phyloP scores from a whole-genome alignment of 2,113 vertebrate species.

The Mobula birostris region DNA sequence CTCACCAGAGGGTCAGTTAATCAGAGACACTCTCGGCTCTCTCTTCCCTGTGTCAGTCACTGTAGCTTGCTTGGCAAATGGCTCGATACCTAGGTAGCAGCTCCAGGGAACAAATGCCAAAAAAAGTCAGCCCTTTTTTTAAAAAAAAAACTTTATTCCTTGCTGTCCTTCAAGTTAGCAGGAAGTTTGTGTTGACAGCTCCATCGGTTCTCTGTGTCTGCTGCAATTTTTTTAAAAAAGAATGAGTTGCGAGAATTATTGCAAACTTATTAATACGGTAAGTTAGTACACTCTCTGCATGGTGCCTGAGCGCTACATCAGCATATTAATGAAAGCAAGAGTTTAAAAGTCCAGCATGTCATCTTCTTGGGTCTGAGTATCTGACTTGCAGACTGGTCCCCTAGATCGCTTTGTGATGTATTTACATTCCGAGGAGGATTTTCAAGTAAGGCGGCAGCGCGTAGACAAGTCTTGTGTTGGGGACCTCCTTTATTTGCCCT shows the following conservation, averaged over 20 bases:
- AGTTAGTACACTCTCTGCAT: neutral
- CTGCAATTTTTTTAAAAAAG: neutral
- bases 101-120: neutral
- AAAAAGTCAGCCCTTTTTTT: neutral
- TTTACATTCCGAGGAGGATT: slow-evolving; percentile 63
- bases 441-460: slow-evolving; percentile 48
- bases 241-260: slow-evolving; percentile 1
- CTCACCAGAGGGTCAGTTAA: slow-evolving; percentile 44
- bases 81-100: neutral
- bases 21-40: slow-evolving; percentile 45
- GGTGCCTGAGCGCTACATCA: slow-evolving; percentile 42
- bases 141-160: neutral
- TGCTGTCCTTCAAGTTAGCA: neutral
- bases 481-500: slow-evolving; percentile 59
- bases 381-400: slow-evolving; percentile 53
- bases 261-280: neutral
- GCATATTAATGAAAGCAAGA: slow-evolving; percentile 47
- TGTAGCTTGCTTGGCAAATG: slow-evolving; percentile 18
- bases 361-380: slow-evolving; percentile 51
- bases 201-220: neutral
- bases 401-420: slow-evolving; percentile 55
- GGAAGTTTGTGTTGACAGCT: neutral
- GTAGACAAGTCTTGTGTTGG: slow-evolving; percentile 58
- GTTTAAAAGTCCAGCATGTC: slow-evolving; percentile 48
- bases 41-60: slow-evolving; percentile 41